These are phyloP conservation scores for Malthinus flaveolus DNA, from an alignment of 2,888 invertebrate genomes.

Conservation along the genomic window DNA sequence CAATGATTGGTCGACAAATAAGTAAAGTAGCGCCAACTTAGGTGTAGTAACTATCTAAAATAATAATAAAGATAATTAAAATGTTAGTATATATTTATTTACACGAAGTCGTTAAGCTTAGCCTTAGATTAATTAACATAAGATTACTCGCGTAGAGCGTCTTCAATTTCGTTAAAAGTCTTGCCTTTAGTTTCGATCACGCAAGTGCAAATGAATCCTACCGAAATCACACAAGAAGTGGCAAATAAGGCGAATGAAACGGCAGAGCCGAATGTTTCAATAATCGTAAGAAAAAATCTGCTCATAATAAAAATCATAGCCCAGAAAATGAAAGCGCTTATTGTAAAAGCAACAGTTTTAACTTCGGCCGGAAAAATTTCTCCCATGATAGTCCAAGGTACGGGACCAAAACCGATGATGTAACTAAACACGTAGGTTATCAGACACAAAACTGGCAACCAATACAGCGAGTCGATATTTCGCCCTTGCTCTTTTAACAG, in stretches of 20 bases:
- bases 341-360: slow-evolving; percentile 61
- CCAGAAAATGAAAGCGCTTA: neutral
- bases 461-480: slow-evolving; percentile 58
- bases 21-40: too few relatives aligned
- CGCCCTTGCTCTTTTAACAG: slow-evolving; percentile 61
- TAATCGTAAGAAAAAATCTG: slow-evolving; percentile 66
- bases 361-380: slow-evolving; percentile 80
- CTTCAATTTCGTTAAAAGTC: slow-evolving; percentile 80
- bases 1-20: too few relatives aligned
- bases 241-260: slow-evolving; percentile 74
- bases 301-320: slow-evolving; percentile 67
- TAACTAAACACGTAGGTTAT: slow-evolving; percentile 73
- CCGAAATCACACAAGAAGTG: slow-evolving; percentile 60
- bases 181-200: slow-evolving; percentile 92
- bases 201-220: slow-evolving; percentile 73
- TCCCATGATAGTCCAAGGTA: slow-evolving; percentile 81
- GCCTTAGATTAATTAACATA: too few relatives aligned
- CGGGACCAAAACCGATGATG: slow-evolving; percentile 70
- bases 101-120: too few relatives aligned
- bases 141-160: slow-evolving; percentile 60
- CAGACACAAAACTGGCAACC: slow-evolving; percentile 71
- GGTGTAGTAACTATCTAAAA: too few relatives aligned
- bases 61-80: neutral
- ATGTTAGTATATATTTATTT: too few relatives aligned
- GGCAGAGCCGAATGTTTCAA: slow-evolving; percentile 60